Percentiles rank a stretch among this genome's conserved stretches.
Evolutionary conservation across 1,140 invertebrate species (phyloP).

Genomic region (Diploscapter pachys): DNA sequence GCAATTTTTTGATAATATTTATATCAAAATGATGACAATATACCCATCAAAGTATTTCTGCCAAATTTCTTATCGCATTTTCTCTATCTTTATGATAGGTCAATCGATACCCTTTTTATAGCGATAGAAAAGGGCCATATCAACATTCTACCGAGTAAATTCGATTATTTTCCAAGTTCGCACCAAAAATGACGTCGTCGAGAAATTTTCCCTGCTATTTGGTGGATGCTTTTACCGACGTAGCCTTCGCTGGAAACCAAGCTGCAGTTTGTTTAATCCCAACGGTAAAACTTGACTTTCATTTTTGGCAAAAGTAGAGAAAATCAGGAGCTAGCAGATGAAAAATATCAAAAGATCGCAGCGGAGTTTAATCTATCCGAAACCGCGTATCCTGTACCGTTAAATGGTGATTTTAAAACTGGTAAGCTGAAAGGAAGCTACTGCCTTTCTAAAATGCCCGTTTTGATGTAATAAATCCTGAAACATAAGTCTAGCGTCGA

Average conservation of each 20-base stretch:
- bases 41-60: no score
- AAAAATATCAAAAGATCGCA: constrained; percentile 64
- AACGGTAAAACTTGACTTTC: constrained; percentile 42
- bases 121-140: no score
- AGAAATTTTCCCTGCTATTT: constrained; percentile 56
- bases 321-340: constrained; percentile 58
- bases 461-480: neutral
- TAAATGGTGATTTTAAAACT: constrained; percentile 35
- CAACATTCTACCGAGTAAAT: no score
- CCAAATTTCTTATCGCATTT: no score
- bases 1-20: no score
- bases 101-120: no score
- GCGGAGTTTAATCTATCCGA: constrained; percentile 68
- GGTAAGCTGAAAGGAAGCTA: neutral
- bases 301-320: constrained; percentile 14
- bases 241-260: constrained; percentile 64
- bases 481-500: constrained; percentile 45
- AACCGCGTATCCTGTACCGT: constrained; percentile 64
- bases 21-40: no score
- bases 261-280: constrained; percentile 65
- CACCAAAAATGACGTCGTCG: no score
- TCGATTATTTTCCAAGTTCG: no score
- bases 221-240: constrained; percentile 65
- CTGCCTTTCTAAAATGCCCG: neutral
- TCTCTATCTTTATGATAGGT: no score